Conservation (phyloP, 1,140 invertebrate species). For the Aleiodes sp. region DNA sequence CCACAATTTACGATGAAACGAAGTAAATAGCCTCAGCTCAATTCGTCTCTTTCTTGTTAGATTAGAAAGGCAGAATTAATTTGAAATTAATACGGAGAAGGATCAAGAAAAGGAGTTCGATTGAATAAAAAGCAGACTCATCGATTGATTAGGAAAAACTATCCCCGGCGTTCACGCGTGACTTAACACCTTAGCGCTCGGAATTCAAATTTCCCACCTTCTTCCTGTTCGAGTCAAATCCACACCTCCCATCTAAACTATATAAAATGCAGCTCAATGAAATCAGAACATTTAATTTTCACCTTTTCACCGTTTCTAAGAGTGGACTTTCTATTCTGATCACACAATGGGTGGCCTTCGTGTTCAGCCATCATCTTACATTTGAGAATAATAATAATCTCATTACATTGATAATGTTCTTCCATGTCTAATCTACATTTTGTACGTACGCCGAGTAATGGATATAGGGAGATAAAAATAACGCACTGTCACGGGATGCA, state of each 20-base stretch:
- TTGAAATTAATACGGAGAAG: slow-evolving; percentile 4
- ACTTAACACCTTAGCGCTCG: slow-evolving; percentile 21
- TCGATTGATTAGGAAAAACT: slow-evolving; percentile 23
- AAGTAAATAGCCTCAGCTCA: no score
- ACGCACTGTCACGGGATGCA: no score
- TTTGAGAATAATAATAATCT: no score
- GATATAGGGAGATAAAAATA: no score
- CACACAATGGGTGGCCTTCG: slow-evolving; percentile 37
- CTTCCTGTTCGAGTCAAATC: background rate
- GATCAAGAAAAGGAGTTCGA: background rate
- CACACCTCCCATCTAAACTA: slow-evolving; percentile 2
- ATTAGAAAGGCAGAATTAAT: background rate
- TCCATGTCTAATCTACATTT: no score
- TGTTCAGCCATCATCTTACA: no score
- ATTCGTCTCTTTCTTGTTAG: background rate
- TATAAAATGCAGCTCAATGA: background rate
- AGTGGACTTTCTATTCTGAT: slow-evolving; percentile 51
- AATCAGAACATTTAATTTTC: slow-evolving; percentile 44
- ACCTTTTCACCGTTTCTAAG: slow-evolving; percentile 45
- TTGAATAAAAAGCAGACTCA: slow-evolving; percentile 25
- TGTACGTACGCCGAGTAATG: no score
- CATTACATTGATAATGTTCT: no score
- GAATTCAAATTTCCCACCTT: slow-evolving; percentile 19
- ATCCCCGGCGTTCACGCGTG: slow-evolving; percentile 28
- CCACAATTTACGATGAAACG: no score